Evolutionary conservation across 2,113 vertebrate species (phyloP).

Genomic region (Ginglymostoma cirratum): DNA sequence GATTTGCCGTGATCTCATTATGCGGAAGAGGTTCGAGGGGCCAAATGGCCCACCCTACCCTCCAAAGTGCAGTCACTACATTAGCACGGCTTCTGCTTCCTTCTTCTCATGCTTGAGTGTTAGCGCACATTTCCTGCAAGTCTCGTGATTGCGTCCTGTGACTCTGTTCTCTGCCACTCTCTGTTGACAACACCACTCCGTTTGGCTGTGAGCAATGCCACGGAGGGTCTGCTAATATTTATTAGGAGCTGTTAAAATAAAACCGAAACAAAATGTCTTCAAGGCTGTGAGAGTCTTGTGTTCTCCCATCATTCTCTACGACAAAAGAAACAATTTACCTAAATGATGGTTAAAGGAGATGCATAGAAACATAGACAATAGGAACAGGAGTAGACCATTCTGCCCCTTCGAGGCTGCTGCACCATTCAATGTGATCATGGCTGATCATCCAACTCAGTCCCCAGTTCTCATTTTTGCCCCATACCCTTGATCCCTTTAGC

Average conservation of each 20-base stretch:
- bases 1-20: background rate
- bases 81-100: background rate
- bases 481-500: too few relatives aligned
- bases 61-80: background rate
- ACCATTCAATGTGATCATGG: too few relatives aligned
- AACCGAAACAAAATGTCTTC: background rate
- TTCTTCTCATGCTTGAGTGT: background rate
- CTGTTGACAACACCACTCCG: background rate
- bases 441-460: too few relatives aligned
- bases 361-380: too few relatives aligned
- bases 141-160: background rate
- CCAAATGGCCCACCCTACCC: background rate
- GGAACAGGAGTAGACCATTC: too few relatives aligned
- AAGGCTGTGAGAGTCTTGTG: background rate
- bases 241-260: background rate
- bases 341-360: background rate
- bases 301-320: background rate
- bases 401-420: too few relatives aligned
- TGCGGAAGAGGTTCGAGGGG: background rate
- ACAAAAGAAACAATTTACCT: background rate
- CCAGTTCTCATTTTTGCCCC: too few relatives aligned
- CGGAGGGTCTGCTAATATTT: background rate
- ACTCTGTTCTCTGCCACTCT: background rate
- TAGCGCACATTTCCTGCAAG: background rate
- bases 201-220: background rate